Evolutionary conservation across 2,113 vertebrate genomes (phyloP), one percentile per base, ranked within the genome.

Genomic region (Sinosuthora webbiana): DNA sequence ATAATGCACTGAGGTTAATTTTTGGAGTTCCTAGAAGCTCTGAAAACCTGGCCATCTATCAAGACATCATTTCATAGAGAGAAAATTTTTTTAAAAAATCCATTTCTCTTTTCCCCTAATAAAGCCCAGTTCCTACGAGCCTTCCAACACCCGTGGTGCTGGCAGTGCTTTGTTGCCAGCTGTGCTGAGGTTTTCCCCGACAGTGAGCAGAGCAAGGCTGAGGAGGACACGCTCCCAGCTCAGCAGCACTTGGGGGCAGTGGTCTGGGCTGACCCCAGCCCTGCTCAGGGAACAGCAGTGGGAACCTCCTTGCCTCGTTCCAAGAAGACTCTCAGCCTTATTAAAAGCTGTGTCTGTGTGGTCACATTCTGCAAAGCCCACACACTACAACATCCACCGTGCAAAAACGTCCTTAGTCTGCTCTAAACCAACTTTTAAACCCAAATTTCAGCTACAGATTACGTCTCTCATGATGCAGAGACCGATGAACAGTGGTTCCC

Each of bases 61-160:
- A 0, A 53, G 33, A 35, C 10, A 59, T 12, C 35, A 27, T 30
- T 77, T 59, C 37, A 49, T 0, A 59, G 15, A 53, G 22, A 53
- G 27, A 27, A 49, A 47, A 24, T 23, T 19, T 57, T 31, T 13
- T 12, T 15, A 6, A 68, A 20, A 20, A 20, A 22, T 4, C 41
- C 10, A 8, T 37, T 44, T 81, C 17, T 44, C 7, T 78, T 78
- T 37, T 69, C 35, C 25, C 11, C 13, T 49, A 5, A 52, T 10
- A 69, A 81, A 87, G 22, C 1, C 1, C 35, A 42, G 15, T 33
- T 55, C 30, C 35, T 22, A 60, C 55, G 22, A 16, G 20, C 27
- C 25, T 80, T 55, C 39, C 52, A 67, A 25, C 3, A 42, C 9
- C 11, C 4, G 4, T 0, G 47, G 45, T 16, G 35, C 41, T 57